Evolutionary conservation across 2,113 vertebrate genomes (phyloP), one percentile per base, ranked within the genome.

Genomic region (Tursiops truncatus): DNA sequence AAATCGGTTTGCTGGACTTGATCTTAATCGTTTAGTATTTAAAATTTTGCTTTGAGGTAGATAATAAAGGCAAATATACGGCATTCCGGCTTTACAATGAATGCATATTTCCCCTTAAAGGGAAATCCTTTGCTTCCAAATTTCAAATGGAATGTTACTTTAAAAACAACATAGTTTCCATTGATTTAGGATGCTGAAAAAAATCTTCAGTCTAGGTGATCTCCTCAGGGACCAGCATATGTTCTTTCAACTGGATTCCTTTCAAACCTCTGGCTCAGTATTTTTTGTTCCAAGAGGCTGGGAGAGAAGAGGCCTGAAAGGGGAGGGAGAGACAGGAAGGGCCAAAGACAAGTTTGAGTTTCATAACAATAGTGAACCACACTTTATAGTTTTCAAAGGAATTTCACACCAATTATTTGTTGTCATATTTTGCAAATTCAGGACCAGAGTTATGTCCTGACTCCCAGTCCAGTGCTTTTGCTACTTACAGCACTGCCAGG

Each of bases 211-310:
- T 77, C 17, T 86, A 83, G 50, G 60, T 79, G 8, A 67, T 86
- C 38, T 89, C 77, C 58, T 53, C 18, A 23, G 50, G 31, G 56
- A 38, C 76, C 33, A 56, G 33, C 90, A 36, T 73, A 62, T 71
- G 41, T 83, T 79, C 87, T 97, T 97, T 95, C 67, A 87, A 70
- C 65, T 91, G 56, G 17, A 86, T 95, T 93, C 17, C 23, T 96
- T 96, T 93, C 84, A 93, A 93, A 93, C 62, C 56, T 63, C 88
- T 89, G 65, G 67, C 67, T 90, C 53, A 71, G 44, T 87, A 44
- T 60, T 70, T 95, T 95, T 87, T 89, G 50, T 92, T 94, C 74
- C 41, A 63, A 87, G 82, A 94, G 26, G 4, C 25, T 87, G 17
- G 60, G 89, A 95, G 47, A 96, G 70, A 89, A 95, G 56, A 92